Evolutionary conservation across 2,113 vertebrate genomes (phyloP).

Genomic region (Hypanus sabinus): DNA sequence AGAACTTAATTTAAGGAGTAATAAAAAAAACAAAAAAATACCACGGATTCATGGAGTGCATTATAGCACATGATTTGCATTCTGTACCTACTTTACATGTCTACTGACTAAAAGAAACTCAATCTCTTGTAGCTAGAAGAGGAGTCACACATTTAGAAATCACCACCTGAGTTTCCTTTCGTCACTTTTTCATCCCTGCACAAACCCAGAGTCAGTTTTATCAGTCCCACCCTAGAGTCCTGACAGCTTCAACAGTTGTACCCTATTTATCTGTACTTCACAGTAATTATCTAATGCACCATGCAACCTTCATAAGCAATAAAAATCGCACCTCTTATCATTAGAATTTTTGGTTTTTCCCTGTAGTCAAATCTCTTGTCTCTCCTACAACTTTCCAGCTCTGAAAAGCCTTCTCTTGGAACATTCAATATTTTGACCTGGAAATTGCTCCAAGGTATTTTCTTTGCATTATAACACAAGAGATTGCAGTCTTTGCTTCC

Average conservation of each 20-base stretch:
- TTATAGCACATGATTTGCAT: background rate
- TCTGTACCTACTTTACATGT: background rate
- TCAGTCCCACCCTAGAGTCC: background rate
- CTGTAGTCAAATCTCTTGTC: background rate
- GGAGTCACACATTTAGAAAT: background rate
- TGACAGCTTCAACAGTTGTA: background rate
- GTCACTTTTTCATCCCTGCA: background rate
- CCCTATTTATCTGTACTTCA: background rate
- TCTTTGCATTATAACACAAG: too few species aligned
- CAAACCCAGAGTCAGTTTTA: background rate
- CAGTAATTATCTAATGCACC: background rate
- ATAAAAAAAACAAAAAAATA: background rate
- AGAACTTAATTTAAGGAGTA: background rate
- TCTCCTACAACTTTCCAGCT: background rate
- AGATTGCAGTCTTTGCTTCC: too few species aligned
- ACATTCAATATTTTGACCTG: too few species aligned
- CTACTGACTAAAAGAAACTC: background rate
- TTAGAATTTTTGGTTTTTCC: background rate
- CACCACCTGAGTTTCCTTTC: background rate
- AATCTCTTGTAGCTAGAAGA: background rate
- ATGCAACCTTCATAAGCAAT: background rate
- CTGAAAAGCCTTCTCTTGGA: background rate
- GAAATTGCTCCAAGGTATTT: too few species aligned
- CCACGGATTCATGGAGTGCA: background rate
- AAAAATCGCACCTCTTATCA: background rate